Evolutionary conservation across 2,113 vertebrate genomes (phyloP), one percentile per base, ranked within the genome.

Genomic region (Xiphias gladius): DNA sequence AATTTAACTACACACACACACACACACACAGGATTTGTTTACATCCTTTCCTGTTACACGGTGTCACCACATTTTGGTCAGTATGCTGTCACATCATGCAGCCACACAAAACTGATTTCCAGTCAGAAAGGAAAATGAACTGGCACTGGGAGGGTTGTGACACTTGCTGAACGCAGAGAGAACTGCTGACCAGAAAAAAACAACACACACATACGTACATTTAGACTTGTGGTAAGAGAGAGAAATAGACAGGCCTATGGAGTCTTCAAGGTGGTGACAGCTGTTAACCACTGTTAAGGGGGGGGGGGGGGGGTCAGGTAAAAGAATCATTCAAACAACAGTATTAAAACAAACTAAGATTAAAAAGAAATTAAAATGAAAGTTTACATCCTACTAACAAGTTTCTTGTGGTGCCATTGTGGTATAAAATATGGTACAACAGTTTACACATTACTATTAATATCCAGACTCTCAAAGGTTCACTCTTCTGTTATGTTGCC

Each of bases 181-280:
- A 79, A 62, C 55, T 65, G 77, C 57, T 41, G 48, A 73, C 48
- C 75, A 58, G 79, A n/a, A 72, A 75, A 61, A 82, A 43, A 68
- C 57, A 68, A 32, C 73, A 79, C 28, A 76, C 65, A 83, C 55
- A 80, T 11, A 65, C 8, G 17, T 54, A 62, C 54, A 70, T 66
- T 65, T 22, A 62, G 67, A 62, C 63, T 74, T 82, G 81, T 76
- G 76, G 83, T 85, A 20, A 62, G 66, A 63, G 57, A 85, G 73
- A 73, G 76, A 78, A 88, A 85, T 72, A 83, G 75, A 83, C 32
- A 58, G 26, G 71, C 46, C 46, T 37, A 55, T 76, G 71, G 30
- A 41, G 64, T 87, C 82, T 88, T 71, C 80, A 82, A 89, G 72
- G 79, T 84, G 79, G 78, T 77, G 76, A 68, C 63, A 72, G n/a